Conservation (phyloP, 2,797 vertebrate species). For the Leuciscus waleckii region DNA sequence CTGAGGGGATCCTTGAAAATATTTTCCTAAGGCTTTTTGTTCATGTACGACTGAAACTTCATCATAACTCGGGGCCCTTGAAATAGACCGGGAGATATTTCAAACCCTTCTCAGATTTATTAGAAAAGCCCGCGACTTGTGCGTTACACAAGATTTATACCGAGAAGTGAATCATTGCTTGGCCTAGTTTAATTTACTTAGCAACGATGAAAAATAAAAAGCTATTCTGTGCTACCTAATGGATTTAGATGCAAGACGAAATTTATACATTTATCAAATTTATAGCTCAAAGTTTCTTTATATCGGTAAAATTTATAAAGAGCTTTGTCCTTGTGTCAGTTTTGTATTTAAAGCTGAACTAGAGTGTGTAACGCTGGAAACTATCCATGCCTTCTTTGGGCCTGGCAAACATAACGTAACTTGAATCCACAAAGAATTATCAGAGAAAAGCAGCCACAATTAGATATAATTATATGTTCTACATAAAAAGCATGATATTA, state of each 20-base stretch:
- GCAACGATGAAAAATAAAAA: conserved; percentile 27
- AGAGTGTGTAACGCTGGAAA: conserved; percentile 68
- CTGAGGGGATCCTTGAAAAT: conserved; percentile 64
- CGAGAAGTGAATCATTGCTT: conserved; percentile 15
- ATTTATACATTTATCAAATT: neutral
- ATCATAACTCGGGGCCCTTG: conserved; percentile 17
- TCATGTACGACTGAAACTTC: conserved; percentile 28
- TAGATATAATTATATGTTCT: conserved; percentile 39
- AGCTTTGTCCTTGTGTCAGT: conserved; percentile 24
- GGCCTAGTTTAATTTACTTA: conserved; percentile 11
- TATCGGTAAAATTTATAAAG: neutral
- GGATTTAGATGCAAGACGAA: conserved; percentile 1
- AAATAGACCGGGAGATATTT: conserved; percentile 39
- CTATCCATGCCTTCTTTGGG: conserved; percentile 59
- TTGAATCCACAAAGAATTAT: conserved; percentile 63
- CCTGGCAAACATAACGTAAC: conserved; percentile 69
- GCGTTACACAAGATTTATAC: neutral
- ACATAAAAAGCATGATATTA: conserved; percentile 46
- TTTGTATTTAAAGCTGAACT: conserved; percentile 49
- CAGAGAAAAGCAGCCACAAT: conserved; percentile 64
- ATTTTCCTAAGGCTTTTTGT: conserved; percentile 44
- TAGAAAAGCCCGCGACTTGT: neutral
- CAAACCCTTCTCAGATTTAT: conserved; percentile 22
- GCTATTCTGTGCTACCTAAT: neutral
- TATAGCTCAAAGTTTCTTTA: conserved; percentile 7